A percentile compares a stretch with the other conserved stretches of the same genome.
phyloP scores from a whole-genome alignment of 2,888 invertebrate species.

The Anarsia innoxiella region DNA sequence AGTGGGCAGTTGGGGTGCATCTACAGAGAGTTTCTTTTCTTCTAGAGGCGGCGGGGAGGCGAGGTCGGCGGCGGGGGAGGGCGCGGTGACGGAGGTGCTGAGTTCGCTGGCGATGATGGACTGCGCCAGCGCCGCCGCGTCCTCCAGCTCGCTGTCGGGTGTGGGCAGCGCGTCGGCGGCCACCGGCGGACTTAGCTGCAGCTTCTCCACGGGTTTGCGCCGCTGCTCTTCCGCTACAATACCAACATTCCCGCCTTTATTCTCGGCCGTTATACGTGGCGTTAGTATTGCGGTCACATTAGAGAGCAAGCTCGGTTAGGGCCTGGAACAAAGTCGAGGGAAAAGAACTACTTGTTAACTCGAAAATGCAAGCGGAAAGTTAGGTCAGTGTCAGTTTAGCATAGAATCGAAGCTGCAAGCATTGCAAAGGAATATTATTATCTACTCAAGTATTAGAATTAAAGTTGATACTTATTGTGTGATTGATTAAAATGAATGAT shows the following conservation, averaged over 20 bases:
- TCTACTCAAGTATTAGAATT: background rate
- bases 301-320: slow-evolving; percentile 76
- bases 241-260: slow-evolving; percentile 68
- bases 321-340: slow-evolving; percentile 76
- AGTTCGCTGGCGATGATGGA: slow-evolving; percentile 68
- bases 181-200: slow-evolving; percentile 56
- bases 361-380: slow-evolving; percentile 66
- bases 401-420: slow-evolving; percentile 42
- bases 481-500: too few relatives aligned
- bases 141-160: slow-evolving; percentile 69
- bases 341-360: slow-evolving; percentile 70
- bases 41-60: slow-evolving; percentile 29
- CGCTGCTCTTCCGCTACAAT: slow-evolving; percentile 73
- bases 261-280: slow-evolving; percentile 68
- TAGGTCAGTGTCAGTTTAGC: slow-evolving; percentile 52
- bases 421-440: slow-evolving; percentile 66
- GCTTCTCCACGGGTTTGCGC: slow-evolving; percentile 61
- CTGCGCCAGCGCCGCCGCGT: slow-evolving; percentile 63
- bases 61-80: slow-evolving; percentile 36
- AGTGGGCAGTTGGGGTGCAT: slow-evolving; percentile 58
- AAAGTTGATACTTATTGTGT: background rate
- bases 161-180: slow-evolving; percentile 59
- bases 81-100: slow-evolving; percentile 43
- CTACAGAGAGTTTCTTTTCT: slow-evolving; percentile 42
- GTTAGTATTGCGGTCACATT: slow-evolving; percentile 76